Evolutionary conservation across 2,888 invertebrate genomes (phyloP).

Genomic region (Apamea sordens): DNA sequence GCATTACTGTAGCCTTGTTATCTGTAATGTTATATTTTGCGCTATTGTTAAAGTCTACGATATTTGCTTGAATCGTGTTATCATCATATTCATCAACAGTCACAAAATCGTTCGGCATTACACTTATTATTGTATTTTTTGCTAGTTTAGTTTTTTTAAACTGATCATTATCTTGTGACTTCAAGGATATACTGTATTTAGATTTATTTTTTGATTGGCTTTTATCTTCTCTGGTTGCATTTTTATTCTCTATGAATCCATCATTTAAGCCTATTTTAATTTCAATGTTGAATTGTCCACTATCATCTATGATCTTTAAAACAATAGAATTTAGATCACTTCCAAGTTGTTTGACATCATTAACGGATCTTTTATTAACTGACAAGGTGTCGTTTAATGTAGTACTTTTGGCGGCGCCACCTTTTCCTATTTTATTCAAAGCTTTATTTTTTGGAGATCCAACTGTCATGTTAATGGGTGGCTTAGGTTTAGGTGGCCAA

Average conservation of each 20-base stretch:
- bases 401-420: not conserved
- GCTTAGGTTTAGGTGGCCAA: not conserved
- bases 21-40: not conserved
- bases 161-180: constrained; percentile 18
- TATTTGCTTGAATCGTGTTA: not conserved
- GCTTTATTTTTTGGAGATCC: not conserved
- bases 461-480: not conserved
- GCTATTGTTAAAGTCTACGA: constrained; percentile 4
- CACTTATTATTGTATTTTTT: constrained; percentile 66
- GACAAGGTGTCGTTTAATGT: not conserved
- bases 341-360: constrained; percentile 69
- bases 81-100: constrained; percentile 56
- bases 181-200: constrained; percentile 25
- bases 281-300: constrained; percentile 72
- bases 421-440: not conserved
- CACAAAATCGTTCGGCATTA: constrained; percentile 70
- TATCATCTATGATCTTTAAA: constrained; percentile 73
- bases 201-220: constrained; percentile 19
- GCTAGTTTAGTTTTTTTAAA: constrained; percentile 28
- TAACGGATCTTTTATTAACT: constrained; percentile 69
- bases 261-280: constrained; percentile 71
- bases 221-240: constrained; percentile 28
- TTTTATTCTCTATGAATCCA: constrained; percentile 28
- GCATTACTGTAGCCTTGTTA: not conserved
- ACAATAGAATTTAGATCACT: constrained; percentile 63